Evolutionary conservation across 2,888 invertebrate species (phyloP).

Genomic region (Cosmopolites sordidus): DNA sequence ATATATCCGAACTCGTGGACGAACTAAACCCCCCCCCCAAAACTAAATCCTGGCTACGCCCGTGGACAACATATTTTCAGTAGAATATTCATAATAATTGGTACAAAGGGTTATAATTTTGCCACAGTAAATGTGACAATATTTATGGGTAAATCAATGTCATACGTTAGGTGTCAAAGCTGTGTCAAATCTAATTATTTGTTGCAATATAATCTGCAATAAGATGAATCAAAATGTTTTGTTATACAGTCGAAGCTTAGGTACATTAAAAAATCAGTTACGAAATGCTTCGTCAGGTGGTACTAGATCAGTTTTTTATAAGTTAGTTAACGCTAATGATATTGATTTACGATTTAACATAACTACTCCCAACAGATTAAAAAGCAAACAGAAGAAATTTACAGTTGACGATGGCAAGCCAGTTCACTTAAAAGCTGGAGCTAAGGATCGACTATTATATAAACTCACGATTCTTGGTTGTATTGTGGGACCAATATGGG

Average conservation of each 20-base stretch:
- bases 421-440: slow-evolving; percentile 13
- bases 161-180: too few relatives aligned
- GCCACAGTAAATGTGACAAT: too few relatives aligned
- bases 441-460: slow-evolving; percentile 6
- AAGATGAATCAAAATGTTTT: background rate
- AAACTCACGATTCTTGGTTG: background rate
- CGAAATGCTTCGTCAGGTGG: background rate
- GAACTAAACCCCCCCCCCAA: too few relatives aligned
- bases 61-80: too few relatives aligned
- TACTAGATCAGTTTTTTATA: background rate
- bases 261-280: background rate
- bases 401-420: slow-evolving; percentile 14
- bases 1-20: too few relatives aligned
- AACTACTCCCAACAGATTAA: slow-evolving; percentile 2
- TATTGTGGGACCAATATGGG: slow-evolving; percentile 1
- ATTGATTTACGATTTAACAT: background rate
- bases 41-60: too few relatives aligned
- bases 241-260: background rate
- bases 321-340: background rate
- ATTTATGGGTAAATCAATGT: too few relatives aligned
- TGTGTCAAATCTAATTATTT: too few relatives aligned
- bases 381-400: slow-evolving; percentile 15
- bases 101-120: too few relatives aligned
- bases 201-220: too few relatives aligned
- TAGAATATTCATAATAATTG: too few relatives aligned